Evolutionary conservation across 2,113 vertebrate species (phyloP), one percentile per base, ranked within the genome.

Genomic region (Todiramphus saurophagus): DNA sequence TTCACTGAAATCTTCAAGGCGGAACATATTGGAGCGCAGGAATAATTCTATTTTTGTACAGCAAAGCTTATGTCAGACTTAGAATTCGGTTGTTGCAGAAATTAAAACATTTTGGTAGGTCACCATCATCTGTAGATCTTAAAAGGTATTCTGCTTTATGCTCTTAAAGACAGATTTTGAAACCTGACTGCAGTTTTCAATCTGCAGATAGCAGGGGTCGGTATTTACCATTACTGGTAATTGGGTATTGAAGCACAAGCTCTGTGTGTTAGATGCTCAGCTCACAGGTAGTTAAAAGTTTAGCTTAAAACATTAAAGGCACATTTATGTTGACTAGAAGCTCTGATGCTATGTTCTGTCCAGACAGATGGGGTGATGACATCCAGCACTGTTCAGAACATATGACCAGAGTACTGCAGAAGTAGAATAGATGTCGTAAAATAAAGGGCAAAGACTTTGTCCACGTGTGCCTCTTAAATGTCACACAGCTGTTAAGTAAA

Each of bases 41-140:
- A 93, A 83, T 93, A 81, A 58, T 70, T 95, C 68, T 95, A 41
- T 74, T 92, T 95, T 92, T 80, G 68, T 66, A 16, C 11, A 69
- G 72, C 35, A 77, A 59, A 93, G 55, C 64, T 85, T 70, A 74
- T 92, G 59, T 70, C 88, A 92, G 48, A 44, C 31, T 63, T 83
- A 59, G 23, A 73, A 80, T 55, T 72, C 66, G 37, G 31, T 46
- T 59, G 39, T 95, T 96, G 68, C 15, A 14, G 74, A 96, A 89
- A 28, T 33, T 35, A 68, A 87, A 89, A 64, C 7, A 37, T 90
- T 88, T 83, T 73, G 39, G 24, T 76, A 93, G 80, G 50, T 74
- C 67, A 48, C 48, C 7, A 15, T 77, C 30, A 37, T 63, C 15
- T 28, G 8, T 41, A 41, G 31, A 63, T 39, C 16, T 66, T 77